phyloP scores from a whole-genome alignment of 2,888 invertebrate species.

The Leptopilina myrica region DNA sequence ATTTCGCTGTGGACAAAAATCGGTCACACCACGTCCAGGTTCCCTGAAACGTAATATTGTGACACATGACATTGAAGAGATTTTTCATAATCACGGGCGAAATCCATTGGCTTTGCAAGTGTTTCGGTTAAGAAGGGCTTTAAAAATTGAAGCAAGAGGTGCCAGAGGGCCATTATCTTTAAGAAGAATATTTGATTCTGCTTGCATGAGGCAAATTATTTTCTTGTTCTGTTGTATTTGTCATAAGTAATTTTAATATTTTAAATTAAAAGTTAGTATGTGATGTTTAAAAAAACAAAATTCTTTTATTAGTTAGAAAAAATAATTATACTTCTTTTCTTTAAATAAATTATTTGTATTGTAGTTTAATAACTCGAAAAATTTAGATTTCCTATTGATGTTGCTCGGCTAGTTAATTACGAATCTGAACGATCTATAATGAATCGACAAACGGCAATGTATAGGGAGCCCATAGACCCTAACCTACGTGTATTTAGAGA shows the following conservation, averaged over 20 bases:
- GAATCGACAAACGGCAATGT: background rate
- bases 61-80: too few relatives aligned
- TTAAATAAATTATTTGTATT: too few relatives aligned
- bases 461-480: background rate
- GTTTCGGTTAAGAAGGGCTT: background rate
- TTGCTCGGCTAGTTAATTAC: background rate
- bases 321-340: background rate
- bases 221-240: background rate
- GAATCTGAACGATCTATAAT: background rate
- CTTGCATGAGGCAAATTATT: background rate
- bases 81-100: too few relatives aligned
- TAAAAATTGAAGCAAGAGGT: constrained; percentile 2
- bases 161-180: background rate
- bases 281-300: background rate
- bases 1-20: too few relatives aligned
- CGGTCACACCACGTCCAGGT: too few relatives aligned
- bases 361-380: background rate
- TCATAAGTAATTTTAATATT: background rate
- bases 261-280: too few relatives aligned
- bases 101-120: too few relatives aligned
- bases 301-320: background rate
- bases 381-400: background rate
- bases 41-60: too few relatives aligned
- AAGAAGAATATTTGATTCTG: background rate
- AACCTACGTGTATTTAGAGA: background rate